Percentiles rank a stretch among this genome's conserved stretches.
phyloP scores from a whole-genome alignment of 2,888 invertebrate genomes.

The Scaptomyza parva region DNA sequence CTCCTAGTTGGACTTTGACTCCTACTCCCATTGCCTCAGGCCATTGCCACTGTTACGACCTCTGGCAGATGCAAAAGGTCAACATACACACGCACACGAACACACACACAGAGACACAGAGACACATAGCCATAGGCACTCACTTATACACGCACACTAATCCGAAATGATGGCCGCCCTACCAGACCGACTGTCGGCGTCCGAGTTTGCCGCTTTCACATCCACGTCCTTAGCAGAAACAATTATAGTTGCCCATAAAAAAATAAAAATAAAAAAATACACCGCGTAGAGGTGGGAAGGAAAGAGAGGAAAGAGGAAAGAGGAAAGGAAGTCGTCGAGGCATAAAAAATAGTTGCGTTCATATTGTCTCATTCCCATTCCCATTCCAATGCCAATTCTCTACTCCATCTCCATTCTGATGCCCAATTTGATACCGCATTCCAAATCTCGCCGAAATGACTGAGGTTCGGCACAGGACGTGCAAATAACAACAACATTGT shows the following conservation, averaged over 20 bases:
- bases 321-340: conserved; percentile 52
- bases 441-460: conserved; percentile 35
- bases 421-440: conserved; percentile 40
- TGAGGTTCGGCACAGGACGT: conserved; percentile 69
- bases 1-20: not conserved
- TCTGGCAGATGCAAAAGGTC: conserved; percentile 80
- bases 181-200: conserved; percentile 73
- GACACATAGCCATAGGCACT: conserved; percentile 6
- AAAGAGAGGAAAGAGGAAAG: too few species aligned
- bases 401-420: conserved; percentile 16
- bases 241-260: conserved; percentile 57
- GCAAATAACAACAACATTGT: conserved; percentile 68
- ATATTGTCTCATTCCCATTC: conserved; percentile 12
- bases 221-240: conserved; percentile 54
- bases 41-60: conserved; percentile 52
- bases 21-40: conserved; percentile 18
- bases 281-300: not conserved
- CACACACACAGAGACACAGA: conserved; percentile 33
- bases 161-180: conserved; percentile 76
- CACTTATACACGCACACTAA: conserved; percentile 57
- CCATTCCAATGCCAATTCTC: conserved; percentile 3
- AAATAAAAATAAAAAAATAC: conserved; percentile 17
- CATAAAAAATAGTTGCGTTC: conserved; percentile 63
- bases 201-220: conserved; percentile 29
- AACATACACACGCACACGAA: conserved; percentile 32